Base-by-base conservation (phyloP, 2,888 invertebrate species). In the Spilosoma lubricipeda region DNA sequence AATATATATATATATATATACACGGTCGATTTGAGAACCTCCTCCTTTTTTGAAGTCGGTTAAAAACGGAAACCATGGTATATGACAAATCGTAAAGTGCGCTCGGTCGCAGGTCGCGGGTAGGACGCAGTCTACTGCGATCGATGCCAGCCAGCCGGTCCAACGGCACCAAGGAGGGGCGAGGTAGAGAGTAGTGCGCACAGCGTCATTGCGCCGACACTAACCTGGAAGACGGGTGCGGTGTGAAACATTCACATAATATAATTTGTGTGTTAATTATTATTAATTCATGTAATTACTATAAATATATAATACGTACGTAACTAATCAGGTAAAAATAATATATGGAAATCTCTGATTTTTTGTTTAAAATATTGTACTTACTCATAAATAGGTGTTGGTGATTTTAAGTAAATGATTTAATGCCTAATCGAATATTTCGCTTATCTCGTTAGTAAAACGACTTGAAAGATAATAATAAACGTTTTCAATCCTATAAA, bases 71-170 rank as follows among this genome's bases (percentile, higher is more conserved):
- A 77, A 72, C 36, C 56, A 73, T 75, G 67, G 68, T 68, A 72
- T 65, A 52, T 20, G 27, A 64, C 59, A 59, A 69, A 56, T 67
- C 56, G 64, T 73, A 56, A 74, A 82, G 79, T 83, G 80, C 82
- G 83, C 78, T 87, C 78, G 78, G 84, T 79, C 81, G 83, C 81
- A 84, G 80, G 84, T 78, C 76, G 77, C 59, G 68, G 69, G 73
- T 78, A 82, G 83, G 74, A 86, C 88, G 87, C 89, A 89, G 87
- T 87, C 86, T 85, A 85, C 81, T 86, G 80, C 91, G 92, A 92
- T 92, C 92, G 91, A 92, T 92, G 88, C 85, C 80, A 86, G 86
- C 86, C 86, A 87, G 84, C 87, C 88, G 86, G 86, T 88, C 88
- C 85, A 82, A 83, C 84, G 78, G 81, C 82, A 81, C 76, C 78